Conservation (phyloP, 2,888 invertebrate genomes). For the Amphipyra berbera region DNA sequence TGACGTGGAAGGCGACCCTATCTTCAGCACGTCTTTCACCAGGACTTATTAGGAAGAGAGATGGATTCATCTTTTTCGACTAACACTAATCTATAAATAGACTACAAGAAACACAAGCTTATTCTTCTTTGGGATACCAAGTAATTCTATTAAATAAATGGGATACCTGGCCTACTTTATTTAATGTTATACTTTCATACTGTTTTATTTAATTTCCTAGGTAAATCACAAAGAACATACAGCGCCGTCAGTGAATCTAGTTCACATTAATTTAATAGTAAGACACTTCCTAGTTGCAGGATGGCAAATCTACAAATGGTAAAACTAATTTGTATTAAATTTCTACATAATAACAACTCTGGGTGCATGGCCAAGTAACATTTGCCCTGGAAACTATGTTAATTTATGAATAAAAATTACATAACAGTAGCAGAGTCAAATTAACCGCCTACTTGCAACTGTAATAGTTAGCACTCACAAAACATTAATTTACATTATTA, state of each 20-base stretch:
- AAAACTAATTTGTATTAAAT: constrained; percentile 52
- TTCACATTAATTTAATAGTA: constrained; percentile 30
- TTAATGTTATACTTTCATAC: not conserved
- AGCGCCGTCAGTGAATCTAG: constrained; percentile 6
- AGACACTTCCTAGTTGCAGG: constrained; percentile 44
- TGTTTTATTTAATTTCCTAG: not conserved
- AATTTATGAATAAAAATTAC: constrained; percentile 59
- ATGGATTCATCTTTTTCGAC: too few species aligned
- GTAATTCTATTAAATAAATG: too few species aligned
- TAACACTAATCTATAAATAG: too few species aligned
- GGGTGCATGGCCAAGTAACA: constrained; percentile 53
- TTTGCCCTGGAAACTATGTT: constrained; percentile 63
- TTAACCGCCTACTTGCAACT: constrained; percentile 54
- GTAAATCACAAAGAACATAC: too few species aligned
- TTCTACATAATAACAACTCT: constrained; percentile 46
- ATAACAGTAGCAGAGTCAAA: constrained; percentile 49
- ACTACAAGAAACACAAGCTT: too few species aligned
- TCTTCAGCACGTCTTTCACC: too few species aligned
- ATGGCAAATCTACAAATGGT: constrained; percentile 29
- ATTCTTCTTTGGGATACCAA: too few species aligned
- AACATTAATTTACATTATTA: constrained; percentile 56
- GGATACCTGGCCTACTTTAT: too few species aligned
- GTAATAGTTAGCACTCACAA: constrained; percentile 49
- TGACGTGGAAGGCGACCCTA: too few species aligned
- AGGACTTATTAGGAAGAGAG: too few species aligned